Percentiles rank a stretch among this genome's conserved stretches.
Conservation (phyloP, 2,797 vertebrate species). For the Zalophus californianus region DNA sequence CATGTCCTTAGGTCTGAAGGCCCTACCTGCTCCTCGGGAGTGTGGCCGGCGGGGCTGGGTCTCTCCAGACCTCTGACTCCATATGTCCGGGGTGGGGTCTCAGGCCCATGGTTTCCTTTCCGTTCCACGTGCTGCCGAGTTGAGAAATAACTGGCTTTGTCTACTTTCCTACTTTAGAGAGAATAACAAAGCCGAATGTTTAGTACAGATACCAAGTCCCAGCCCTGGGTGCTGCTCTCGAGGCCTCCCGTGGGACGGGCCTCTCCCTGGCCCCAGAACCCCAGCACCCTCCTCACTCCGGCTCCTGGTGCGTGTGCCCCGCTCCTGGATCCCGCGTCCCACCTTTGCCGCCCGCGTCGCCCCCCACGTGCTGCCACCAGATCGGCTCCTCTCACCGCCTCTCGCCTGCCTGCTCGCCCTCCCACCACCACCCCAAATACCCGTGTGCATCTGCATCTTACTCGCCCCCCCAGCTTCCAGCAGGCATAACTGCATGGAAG, state of each 20-base stretch:
- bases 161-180: constrained; percentile 54
- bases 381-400: background rate
- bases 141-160: background rate
- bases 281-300: accelerated
- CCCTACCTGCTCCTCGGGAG: background rate
- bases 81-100: accelerated
- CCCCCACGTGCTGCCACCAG: background rate
- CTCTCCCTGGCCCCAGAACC: background rate
- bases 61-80: background rate
- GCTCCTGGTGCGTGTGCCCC: accelerated
- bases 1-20: background rate
- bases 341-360: background rate
- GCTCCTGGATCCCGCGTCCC: background rate
- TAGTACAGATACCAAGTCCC: accelerated
- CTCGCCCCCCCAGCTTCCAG: background rate
- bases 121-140: background rate
- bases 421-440: background rate
- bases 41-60: background rate
- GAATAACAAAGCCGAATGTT: background rate
- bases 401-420: background rate
- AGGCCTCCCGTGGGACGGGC: background rate
- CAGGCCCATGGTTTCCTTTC: background rate
- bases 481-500: background rate
- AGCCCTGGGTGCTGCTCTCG: background rate
- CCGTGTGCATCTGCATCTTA: background rate